These are phyloP conservation scores for Otus sunia DNA, from an alignment of 2,113 vertebrate genomes.

Conservation along the genomic window DNA sequence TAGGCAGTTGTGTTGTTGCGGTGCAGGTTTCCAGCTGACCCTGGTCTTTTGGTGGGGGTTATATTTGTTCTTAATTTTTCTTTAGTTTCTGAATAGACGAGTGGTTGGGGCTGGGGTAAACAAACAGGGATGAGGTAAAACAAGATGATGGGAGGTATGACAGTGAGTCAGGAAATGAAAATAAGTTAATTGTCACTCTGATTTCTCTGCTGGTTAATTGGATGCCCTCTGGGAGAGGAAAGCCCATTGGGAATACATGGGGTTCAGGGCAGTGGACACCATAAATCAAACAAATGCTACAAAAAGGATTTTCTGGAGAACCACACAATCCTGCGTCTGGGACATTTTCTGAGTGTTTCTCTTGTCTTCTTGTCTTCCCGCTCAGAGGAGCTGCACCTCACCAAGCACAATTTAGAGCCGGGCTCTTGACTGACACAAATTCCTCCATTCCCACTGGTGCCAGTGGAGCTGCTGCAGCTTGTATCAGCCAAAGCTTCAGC, in stretches of 20 bases:
- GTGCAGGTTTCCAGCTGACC: not conserved
- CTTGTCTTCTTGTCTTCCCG: not conserved
- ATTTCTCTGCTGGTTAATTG: not conserved
- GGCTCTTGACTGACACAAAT: not conserved
- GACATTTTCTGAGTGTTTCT: not conserved
- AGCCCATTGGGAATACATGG: not conserved
- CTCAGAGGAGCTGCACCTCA: not conserved
- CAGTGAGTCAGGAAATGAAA: not conserved
- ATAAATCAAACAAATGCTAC: not conserved
- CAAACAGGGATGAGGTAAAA: not conserved
- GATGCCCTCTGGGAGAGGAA: not conserved
- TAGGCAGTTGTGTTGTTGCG: not conserved
- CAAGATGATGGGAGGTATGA: not conserved
- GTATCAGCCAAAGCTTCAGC: fast-evolving
- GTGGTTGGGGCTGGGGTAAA: not conserved
- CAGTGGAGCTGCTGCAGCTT: not conserved
- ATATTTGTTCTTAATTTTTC: not conserved
- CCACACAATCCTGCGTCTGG: not conserved
- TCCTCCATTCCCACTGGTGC: not conserved
- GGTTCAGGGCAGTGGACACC: not conserved
- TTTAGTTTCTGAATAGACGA: not conserved
- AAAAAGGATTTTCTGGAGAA: not conserved
- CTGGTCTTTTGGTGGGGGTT: not conserved
- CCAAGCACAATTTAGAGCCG: not conserved
- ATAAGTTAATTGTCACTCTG: not conserved